Percentiles rank a stretch among this genome's conserved stretches.
These are phyloP conservation scores for Deilephila elpenor DNA, from an alignment of 2,888 invertebrate species.

Conservation along the genomic window DNA sequence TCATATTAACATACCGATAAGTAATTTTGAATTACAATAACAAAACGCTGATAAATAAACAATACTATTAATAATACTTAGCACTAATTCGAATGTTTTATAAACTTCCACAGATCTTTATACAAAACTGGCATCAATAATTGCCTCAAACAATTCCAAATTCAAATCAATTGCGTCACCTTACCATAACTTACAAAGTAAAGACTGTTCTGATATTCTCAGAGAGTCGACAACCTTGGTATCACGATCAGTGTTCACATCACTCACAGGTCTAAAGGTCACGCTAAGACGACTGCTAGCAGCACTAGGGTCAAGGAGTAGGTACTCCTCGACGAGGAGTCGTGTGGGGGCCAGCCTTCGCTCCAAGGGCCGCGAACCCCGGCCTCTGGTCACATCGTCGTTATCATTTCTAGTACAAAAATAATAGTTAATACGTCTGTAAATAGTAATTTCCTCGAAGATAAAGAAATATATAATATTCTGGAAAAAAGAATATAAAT, in stretches of 20 bases:
- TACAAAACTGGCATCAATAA: neutral
- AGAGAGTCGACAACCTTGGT: conserved; percentile 38
- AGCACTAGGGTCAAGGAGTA: conserved; percentile 40
- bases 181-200: conserved; percentile 22
- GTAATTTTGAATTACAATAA: conserved; percentile 2
- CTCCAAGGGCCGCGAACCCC: conserved; percentile 67
- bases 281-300: conserved; percentile 51
- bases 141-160: neutral
- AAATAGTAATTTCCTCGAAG: too few relatives aligned
- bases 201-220: conserved; percentile 15
- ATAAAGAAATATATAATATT: too few relatives aligned
- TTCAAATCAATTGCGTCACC: neutral
- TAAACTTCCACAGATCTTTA: neutral
- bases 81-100: neutral
- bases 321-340: conserved; percentile 36
- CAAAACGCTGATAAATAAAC: neutral
- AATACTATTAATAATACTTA: neutral
- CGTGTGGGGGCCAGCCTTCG: conserved; percentile 70
- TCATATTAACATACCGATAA: neutral
- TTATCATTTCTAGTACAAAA: conserved; percentile 69
- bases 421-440: conserved; percentile 24
- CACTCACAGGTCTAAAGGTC: conserved; percentile 48
- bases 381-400: conserved; percentile 77
- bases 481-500: too few relatives aligned
- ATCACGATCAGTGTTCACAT: conserved; percentile 28